Evolutionary conservation across 2,113 vertebrate species (phyloP).

Genomic region (Hemicordylus capensis): DNA sequence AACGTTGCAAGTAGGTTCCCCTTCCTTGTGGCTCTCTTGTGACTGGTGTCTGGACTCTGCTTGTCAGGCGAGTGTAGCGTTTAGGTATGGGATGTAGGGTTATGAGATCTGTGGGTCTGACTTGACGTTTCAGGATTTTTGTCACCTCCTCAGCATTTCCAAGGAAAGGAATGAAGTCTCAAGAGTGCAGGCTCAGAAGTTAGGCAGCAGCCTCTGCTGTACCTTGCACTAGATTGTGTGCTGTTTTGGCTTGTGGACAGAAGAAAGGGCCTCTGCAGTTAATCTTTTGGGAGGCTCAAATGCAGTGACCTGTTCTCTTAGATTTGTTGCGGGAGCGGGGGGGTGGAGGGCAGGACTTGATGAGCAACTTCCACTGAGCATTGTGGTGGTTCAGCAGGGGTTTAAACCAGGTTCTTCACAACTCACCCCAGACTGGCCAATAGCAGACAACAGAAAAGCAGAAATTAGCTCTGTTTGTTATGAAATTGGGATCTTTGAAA

Average conservation of each 20-base stretch:
- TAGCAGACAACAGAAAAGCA: not conserved
- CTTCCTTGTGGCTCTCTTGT: fast-evolving
- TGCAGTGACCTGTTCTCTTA: not conserved
- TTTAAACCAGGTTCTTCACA: not conserved
- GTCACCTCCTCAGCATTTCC: not conserved
- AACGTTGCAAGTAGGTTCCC: constrained; percentile 92
- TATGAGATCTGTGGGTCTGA: not conserved
- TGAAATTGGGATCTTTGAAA: not conserved
- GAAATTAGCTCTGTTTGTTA: not conserved
- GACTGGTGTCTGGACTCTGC: not conserved
- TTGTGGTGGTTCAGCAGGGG: not conserved
- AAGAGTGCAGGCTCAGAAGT: not conserved
- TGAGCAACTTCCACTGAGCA: not conserved
- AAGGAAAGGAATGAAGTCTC: not conserved
- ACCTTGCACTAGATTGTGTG: no score
- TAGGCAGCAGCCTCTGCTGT: not conserved
- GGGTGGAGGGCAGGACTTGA: not conserved
- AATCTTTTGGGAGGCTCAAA: not conserved
- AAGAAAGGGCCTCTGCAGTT: not conserved
- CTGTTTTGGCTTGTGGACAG: no score
- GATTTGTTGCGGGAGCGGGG: not conserved
- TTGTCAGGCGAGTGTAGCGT: not conserved
- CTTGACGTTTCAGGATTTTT: not conserved
- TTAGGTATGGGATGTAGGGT: no score
- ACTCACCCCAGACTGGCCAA: not conserved